Percentiles rank a stretch among this genome's conserved stretches.
phyloP scores from a whole-genome alignment of 2,888 invertebrate species.

The Standfussiana lucernea region DNA sequence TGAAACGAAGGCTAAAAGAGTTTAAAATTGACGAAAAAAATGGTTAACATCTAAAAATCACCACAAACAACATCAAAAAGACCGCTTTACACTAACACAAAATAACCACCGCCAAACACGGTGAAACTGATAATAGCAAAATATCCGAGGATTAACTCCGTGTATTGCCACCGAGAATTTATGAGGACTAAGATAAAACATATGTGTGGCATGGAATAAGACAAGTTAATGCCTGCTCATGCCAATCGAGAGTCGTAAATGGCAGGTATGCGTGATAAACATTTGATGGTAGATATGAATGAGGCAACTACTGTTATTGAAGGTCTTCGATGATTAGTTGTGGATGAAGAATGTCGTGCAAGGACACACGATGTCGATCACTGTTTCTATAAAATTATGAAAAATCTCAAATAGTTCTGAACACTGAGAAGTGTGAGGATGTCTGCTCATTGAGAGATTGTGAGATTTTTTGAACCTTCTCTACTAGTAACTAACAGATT shows the following conservation, averaged over 20 bases:
- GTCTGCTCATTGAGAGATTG: not conserved
- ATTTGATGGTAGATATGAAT: conserved; percentile 53
- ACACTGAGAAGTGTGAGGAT: not conserved
- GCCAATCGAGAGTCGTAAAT: conserved; percentile 63
- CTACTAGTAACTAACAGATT: not conserved
- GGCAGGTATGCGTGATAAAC: conserved; percentile 58
- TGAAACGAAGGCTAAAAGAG: not conserved
- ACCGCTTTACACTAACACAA: conserved; percentile 29
- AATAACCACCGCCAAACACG: not conserved
- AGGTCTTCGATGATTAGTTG: conserved; percentile 43
- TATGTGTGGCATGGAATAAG: conserved; percentile 35
- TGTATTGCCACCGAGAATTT: conserved; percentile 56
- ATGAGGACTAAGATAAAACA: conserved; percentile 52
- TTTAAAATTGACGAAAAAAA: not conserved
- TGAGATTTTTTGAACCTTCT: not conserved
- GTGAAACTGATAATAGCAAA: conserved; percentile 48
- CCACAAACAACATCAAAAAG: conserved; percentile 7
- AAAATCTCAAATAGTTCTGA: not conserved
- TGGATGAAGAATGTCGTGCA: not conserved
- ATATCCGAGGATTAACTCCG: conserved; percentile 43
- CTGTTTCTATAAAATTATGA: not conserved
- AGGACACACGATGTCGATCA: not conserved
- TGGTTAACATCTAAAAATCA: not conserved
- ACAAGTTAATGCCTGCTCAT: conserved; percentile 70
- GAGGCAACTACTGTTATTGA: conserved; percentile 25